Evolutionary conservation across 1,140 invertebrate species (phyloP), one percentile per base, ranked within the genome.

Genomic region (Drosophila novamexicana): DNA sequence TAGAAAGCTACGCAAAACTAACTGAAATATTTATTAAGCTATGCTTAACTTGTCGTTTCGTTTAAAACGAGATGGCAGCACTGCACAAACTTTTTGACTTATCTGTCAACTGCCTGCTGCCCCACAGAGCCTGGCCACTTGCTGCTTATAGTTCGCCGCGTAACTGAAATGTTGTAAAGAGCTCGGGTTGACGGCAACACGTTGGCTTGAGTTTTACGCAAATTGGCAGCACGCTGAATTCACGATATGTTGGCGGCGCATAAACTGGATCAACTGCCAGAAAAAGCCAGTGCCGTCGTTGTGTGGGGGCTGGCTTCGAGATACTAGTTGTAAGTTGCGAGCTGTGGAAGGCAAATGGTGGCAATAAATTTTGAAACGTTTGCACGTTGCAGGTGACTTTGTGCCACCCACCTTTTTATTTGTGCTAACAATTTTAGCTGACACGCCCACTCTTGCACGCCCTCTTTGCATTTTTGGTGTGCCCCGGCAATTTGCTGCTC

Each of bases 281-380:
- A 54, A 57, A 49, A 34, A 34, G 42, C 45, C 16, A 29, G 18
- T 8, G 47, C 10, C 2, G n/a, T 39, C 8, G 37, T 34, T 40
- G 49, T 50, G 49, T 56, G 52, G 12, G 37, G 22, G 22, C 22
- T 29, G 22, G 22, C 22, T 29, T 4, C 22, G 22, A 29, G 22
- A 29, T 29, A 29, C 22, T 4, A 29, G 22, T 5, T 29, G 22
- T 29, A 4, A 29, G 22, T 29, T 29, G 3, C 22, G 22, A 29
- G 22, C 42, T 45, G 56, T 59, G 57, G 57, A 71, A 81, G 86
- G 67, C 73, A 84, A 84, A 77, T 75, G 63, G 54, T 50, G 47
- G 83, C 79, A 79, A 86, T 86, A 86, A 86, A 88, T 86, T 86
- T 83, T 6, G 44, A 65, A 78, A 66, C 77, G 81, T 81, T 85